Conservation (phyloP, 2,113 vertebrate species). For the Stigmatopora nigra region DNA sequence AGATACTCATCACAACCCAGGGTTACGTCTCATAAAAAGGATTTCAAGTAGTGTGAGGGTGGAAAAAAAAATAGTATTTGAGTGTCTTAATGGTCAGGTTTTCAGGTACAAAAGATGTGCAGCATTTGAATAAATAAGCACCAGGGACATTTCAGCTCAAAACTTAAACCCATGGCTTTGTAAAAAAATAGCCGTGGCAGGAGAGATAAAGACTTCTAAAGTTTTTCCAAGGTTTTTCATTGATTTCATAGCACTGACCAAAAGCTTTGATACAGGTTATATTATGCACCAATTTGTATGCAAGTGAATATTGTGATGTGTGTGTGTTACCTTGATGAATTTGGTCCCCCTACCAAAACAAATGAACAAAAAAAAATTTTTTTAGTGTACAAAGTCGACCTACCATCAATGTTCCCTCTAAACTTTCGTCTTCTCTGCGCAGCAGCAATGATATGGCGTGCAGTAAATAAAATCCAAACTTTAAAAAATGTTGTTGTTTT, state of each 20-base stretch:
- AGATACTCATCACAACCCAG: slow-evolving; percentile 65
- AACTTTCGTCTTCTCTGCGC: too few species aligned
- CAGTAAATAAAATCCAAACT: too few species aligned
- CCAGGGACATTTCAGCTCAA: slow-evolving; percentile 57
- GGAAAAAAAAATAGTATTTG: slow-evolving; percentile 43
- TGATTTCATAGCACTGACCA: slow-evolving; percentile 51
- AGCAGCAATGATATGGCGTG: too few species aligned
- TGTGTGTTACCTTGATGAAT: slow-evolving; percentile 17
- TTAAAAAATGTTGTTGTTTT: too few species aligned
- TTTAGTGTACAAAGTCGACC: not conserved
- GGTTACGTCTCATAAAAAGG: slow-evolving; percentile 44
- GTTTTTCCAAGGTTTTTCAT: slow-evolving; percentile 53
- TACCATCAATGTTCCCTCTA: too few species aligned
- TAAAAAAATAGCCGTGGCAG: slow-evolving; percentile 51
- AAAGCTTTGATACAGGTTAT: slow-evolving; percentile 17
- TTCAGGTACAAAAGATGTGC: slow-evolving; percentile 38
- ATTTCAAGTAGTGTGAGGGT: slow-evolving; percentile 65
- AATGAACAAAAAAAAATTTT: too few species aligned
- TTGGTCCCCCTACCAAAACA: too few species aligned
- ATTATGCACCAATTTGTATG: not conserved
- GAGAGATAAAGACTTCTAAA: slow-evolving; percentile 49
- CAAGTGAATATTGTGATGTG: slow-evolving; percentile 29
- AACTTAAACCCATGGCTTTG: slow-evolving; percentile 38
- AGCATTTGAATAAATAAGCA: slow-evolving; percentile 61
- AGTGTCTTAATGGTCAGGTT: slow-evolving; percentile 35